Evolutionary conservation across 1,140 invertebrate genomes (phyloP), one percentile per base, ranked within the genome.

Genomic region (Pogonus chalceus): DNA sequence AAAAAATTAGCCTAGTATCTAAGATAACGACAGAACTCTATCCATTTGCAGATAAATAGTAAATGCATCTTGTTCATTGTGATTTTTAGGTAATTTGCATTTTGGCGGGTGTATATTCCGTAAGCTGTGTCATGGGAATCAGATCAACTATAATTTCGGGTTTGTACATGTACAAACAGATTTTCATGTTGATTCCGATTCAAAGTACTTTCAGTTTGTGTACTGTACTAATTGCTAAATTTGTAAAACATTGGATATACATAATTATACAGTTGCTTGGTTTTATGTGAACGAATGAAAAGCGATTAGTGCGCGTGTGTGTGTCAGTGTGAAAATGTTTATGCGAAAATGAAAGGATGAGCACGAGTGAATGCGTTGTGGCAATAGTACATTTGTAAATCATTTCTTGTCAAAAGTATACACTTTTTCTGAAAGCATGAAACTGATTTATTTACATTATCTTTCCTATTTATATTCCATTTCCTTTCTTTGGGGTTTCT

Each of bases 311-410:
- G 52, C 31, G 35, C 31, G 43, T 55, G 48, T 20, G 35, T 55
- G 43, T 26, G 46, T 57, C 59, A 61, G 61, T 57, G 58, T 58
- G 58, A 58, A 56, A 58, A 51, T 56, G 49, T 56, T 54, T 53
- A 20, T 58, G 57, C 31, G 12, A 55, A 39, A 55, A 49, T 39
- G 16, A 49, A 56, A 49, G 23, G 49, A 52, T 26, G 49, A 37
- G 53, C 50, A 56, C 37, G 56, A 61, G 60, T 60, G 62, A 63
- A 62, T 65, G 62, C 63, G 58, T 57, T 69, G 69, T 69, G 66
- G 66, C 63, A 67, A 70, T 67, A 72, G 68, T 73, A 74, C 67
- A 76, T 76, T 76, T 76, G 73, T 76, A 76, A 72, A 74, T 73
- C 69, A 72, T 70, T 76, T 74, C 67, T 76, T 72, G 69, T 72